These are phyloP conservation scores for Andinoacara biseriatus DNA, from an alignment of 2,113 vertebrate genomes.

Conservation along the genomic window DNA sequence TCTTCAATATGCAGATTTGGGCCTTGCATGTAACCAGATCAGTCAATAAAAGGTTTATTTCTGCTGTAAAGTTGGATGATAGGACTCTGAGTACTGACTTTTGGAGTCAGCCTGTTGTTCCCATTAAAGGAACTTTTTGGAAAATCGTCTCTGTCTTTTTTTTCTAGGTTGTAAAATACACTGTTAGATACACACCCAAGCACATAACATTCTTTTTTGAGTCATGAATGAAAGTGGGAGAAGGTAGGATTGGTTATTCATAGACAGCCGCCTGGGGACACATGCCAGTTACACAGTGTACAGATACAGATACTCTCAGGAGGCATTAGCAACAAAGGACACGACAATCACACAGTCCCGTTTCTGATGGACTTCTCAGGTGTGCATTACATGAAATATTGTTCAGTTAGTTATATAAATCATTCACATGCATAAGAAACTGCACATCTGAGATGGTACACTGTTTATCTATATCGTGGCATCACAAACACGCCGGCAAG, in stretches of 20 bases:
- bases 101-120: neutral
- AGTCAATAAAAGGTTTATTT: neutral
- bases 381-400: slow-evolving; percentile 48
- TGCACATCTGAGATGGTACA: slow-evolving; percentile 15
- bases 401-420: slow-evolving; percentile 57
- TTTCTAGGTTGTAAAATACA: neutral
- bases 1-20: neutral
- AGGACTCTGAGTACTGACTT: neutral
- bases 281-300: slow-evolving; percentile 48
- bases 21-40: neutral
- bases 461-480: slow-evolving; percentile 18
- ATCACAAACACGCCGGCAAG: slow-evolving; percentile 26
- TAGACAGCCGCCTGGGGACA: slow-evolving; percentile 11
- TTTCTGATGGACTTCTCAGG: slow-evolving; percentile 38
- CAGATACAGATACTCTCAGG: slow-evolving; percentile 48
- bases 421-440: slow-evolving; percentile 32
- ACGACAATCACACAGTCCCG: slow-evolving; percentile 57
- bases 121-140: neutral
- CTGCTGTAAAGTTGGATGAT: neutral
- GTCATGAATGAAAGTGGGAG: slow-evolving; percentile 32
- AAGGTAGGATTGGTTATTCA: slow-evolving; percentile 49
- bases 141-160: neutral
- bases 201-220: neutral
- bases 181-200: slow-evolving; percentile 12
- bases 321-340: slow-evolving; percentile 43